These are phyloP conservation scores for Drosophila tani DNA, from an alignment of 1,140 invertebrate species.

Conservation along the genomic window DNA sequence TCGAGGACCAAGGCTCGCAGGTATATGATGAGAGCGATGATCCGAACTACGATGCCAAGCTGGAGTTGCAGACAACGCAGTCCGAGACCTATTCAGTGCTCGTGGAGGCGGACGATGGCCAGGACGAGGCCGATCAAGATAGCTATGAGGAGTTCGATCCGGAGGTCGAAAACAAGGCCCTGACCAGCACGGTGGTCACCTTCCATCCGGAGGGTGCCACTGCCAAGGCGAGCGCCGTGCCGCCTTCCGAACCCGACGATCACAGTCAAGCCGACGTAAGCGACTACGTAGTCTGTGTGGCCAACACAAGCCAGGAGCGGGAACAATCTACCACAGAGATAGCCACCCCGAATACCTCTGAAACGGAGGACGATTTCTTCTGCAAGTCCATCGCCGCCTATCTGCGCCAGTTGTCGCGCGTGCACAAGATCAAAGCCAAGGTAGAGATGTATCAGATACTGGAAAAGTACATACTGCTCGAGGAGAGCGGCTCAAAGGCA, in stretches of 20 bases:
- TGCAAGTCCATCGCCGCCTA: constrained; percentile 76
- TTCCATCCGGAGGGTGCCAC: constrained; percentile 28
- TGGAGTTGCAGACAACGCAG: constrained; percentile 62
- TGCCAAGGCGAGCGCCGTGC: constrained; percentile 2
- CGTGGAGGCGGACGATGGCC: constrained; percentile 65
- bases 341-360: constrained; percentile 16
- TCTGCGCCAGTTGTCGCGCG: constrained; percentile 69
- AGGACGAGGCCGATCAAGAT: constrained; percentile 47
- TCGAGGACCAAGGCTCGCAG: constrained; percentile 58
- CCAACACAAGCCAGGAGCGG: constrained; percentile 21
- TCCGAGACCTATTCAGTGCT: constrained; percentile 71
- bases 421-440: constrained; percentile 82
- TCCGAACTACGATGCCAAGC: constrained; percentile 59
- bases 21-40: constrained; percentile 64
- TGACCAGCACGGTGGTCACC: constrained; percentile 42
- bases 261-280: constrained; percentile 44
- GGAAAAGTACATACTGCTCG: constrained; percentile 78
- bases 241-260: constrained; percentile 10
- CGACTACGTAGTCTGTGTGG: constrained; percentile 61
- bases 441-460: constrained; percentile 82
- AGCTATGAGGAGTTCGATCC: constrained; percentile 54
- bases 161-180: constrained; percentile 34
- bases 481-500: constrained; percentile 48
- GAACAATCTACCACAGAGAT: constrained; percentile 2
- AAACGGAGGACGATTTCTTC: constrained; percentile 78